phyloP scores from a whole-genome alignment of 2,113 vertebrate species.

The Tychaedon coryphoeus region DNA sequence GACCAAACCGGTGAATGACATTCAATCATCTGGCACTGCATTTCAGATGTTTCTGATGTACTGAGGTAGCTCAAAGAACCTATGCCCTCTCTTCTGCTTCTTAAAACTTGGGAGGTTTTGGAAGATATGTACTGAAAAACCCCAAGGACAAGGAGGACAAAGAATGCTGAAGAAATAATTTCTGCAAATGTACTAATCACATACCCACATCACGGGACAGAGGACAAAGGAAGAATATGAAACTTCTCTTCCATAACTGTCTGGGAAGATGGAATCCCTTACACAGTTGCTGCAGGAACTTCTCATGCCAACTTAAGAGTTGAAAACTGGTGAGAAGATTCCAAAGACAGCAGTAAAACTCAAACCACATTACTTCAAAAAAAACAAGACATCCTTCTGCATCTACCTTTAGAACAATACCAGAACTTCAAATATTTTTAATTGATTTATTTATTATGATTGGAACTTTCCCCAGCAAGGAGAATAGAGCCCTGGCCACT shows the following conservation, averaged over 20 bases:
- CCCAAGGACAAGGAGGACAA: background rate
- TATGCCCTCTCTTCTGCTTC: background rate
- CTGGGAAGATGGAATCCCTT: background rate
- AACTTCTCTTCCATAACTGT: background rate
- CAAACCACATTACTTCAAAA: background rate
- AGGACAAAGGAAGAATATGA: background rate
- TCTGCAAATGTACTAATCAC: background rate
- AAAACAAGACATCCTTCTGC: background rate
- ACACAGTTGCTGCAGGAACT: background rate
- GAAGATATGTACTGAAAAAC: background rate
- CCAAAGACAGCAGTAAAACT: background rate
- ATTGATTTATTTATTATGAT: background rate
- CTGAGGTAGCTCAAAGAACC: background rate
- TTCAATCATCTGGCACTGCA: background rate
- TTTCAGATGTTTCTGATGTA: background rate
- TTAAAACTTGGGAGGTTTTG: background rate
- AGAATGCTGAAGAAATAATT: background rate
- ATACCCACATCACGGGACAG: background rate
- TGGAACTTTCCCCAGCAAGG: background rate
- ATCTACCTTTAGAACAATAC: background rate
- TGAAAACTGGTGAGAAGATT: background rate
- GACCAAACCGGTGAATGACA: background rate
- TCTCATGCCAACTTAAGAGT: background rate
- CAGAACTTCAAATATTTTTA: background rate
- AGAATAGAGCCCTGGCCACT: background rate